Conservation (phyloP, 2,797 vertebrate genomes). For the Acanthopagrus latus region DNA sequence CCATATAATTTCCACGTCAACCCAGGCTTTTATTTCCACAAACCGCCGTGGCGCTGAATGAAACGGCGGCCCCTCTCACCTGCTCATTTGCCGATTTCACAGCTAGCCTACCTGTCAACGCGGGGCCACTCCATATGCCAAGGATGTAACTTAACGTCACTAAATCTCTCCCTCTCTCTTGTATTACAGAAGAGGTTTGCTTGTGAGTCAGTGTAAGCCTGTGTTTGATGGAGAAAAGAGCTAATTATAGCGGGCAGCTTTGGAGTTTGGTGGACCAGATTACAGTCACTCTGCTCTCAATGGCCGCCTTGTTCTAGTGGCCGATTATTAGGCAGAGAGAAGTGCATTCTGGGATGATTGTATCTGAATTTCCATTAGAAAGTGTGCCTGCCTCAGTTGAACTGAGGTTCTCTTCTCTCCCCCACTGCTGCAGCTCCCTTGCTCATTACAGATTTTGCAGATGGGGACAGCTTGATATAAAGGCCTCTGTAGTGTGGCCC, state of each 20-base stretch:
- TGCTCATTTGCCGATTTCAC: slow-evolving; percentile 57
- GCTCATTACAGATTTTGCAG: slow-evolving; percentile 77
- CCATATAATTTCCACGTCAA: slow-evolving; percentile 46
- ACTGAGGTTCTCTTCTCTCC: slow-evolving; percentile 77
- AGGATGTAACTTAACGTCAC: slow-evolving; percentile 40
- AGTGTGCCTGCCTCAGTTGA: slow-evolving; percentile 81
- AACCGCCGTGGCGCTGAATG: slow-evolving; percentile 34
- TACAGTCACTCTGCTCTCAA: slow-evolving; percentile 85
- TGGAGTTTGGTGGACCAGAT: slow-evolving; percentile 85
- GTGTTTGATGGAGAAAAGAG: slow-evolving; percentile 84
- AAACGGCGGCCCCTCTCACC: slow-evolving; percentile 49
- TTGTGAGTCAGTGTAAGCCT: slow-evolving; percentile 72
- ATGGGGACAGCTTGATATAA: slow-evolving; percentile 68
- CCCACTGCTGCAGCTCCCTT: slow-evolving; percentile 64
- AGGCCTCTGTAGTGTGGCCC: slow-evolving; percentile 67
- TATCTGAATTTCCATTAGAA: slow-evolving; percentile 88
- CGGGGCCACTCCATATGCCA: slow-evolving; percentile 37
- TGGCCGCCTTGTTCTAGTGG: slow-evolving; percentile 85
- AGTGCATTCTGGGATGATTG: slow-evolving; percentile 87
- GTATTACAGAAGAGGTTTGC: slow-evolving; percentile 70
- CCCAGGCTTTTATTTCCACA: slow-evolving; percentile 38
- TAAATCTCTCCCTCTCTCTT: slow-evolving; percentile 48
- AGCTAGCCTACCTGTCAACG: slow-evolving; percentile 54
- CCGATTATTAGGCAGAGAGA: slow-evolving; percentile 85
- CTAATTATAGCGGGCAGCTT: slow-evolving; percentile 86